A percentile compares a stretch with the other conserved stretches of the same genome.
Conservation (phyloP, 2,797 vertebrate species). For the Rhadinocentrus ornatus region DNA sequence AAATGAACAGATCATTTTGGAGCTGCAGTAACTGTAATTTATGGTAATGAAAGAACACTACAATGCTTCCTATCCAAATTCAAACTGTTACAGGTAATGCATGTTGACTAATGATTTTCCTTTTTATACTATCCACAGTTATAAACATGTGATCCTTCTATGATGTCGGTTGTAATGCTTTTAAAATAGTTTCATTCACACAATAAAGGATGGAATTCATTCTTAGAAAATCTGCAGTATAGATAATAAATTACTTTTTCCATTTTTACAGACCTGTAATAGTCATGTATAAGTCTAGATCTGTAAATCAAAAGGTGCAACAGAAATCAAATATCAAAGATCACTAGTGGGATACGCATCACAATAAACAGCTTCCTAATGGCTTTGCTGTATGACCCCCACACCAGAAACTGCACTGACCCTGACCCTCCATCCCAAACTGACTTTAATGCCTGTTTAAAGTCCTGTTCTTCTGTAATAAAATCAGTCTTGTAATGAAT, state of each 20-base stretch:
- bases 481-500: constrained; percentile 36
- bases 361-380: not conserved
- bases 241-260: constrained; percentile 9
- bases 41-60: not conserved
- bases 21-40: not conserved
- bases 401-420: not conserved
- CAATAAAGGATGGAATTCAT: constrained; percentile 12
- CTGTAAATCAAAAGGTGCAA: constrained; percentile 2
- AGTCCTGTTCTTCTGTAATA: not conserved
- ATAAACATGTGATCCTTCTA: not conserved
- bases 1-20: constrained; percentile 11
- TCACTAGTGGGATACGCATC: not conserved
- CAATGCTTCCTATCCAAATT: not conserved
- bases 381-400: not conserved
- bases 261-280: not conserved
- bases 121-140: not conserved
- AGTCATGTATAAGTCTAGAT: not conserved
- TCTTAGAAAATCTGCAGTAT: not conserved
- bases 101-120: not conserved
- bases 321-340: constrained; percentile 19
- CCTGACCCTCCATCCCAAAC: not conserved
- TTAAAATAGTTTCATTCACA: not conserved
- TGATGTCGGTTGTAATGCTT: not conserved
- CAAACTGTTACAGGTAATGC: not conserved
- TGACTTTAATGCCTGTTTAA: not conserved